Conservation (phyloP, 2,797 vertebrate genomes). For the Ibycter americanus region DNA sequence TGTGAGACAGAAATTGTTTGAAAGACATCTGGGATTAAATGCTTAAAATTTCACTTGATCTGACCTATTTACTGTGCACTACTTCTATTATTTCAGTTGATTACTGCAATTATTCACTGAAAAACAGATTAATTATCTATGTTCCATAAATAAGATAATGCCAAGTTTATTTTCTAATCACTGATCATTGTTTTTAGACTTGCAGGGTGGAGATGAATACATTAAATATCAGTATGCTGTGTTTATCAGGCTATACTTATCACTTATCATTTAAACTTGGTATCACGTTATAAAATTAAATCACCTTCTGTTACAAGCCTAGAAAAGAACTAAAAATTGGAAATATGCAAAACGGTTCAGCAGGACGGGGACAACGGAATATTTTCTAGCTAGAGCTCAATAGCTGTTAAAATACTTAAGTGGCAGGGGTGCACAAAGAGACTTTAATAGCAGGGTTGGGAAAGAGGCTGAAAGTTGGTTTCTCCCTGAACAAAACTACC, state of each 20-base stretch:
- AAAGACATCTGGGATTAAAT: neutral
- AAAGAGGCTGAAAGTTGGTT: neutral
- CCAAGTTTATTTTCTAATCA: slow-evolving; percentile 35
- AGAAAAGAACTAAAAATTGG: neutral
- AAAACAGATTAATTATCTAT: neutral
- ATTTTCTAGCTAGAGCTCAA: neutral
- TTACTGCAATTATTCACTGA: slow-evolving; percentile 27
- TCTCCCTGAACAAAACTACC: neutral
- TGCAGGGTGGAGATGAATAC: neutral
- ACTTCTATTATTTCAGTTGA: slow-evolving; percentile 17
- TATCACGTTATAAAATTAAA: slow-evolving; percentile 17
- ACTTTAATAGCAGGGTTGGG: neutral
- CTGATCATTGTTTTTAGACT: slow-evolving; percentile 24
- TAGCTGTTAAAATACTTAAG: neutral
- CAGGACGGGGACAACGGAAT: neutral
- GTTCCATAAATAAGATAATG: slow-evolving; percentile 32
- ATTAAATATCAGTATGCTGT: neutral
- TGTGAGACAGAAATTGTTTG: neutral
- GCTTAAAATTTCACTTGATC: neutral
- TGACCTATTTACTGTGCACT: slow-evolving; percentile 35
- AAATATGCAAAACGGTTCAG: neutral
- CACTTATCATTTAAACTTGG: neutral
- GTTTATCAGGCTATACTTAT: slow-evolving; percentile 27
- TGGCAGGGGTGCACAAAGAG: neutral
- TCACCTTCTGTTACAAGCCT: neutral